Conservation (phyloP, 2,888 invertebrate species). For the Petrolisthes cinctipes region DNA sequence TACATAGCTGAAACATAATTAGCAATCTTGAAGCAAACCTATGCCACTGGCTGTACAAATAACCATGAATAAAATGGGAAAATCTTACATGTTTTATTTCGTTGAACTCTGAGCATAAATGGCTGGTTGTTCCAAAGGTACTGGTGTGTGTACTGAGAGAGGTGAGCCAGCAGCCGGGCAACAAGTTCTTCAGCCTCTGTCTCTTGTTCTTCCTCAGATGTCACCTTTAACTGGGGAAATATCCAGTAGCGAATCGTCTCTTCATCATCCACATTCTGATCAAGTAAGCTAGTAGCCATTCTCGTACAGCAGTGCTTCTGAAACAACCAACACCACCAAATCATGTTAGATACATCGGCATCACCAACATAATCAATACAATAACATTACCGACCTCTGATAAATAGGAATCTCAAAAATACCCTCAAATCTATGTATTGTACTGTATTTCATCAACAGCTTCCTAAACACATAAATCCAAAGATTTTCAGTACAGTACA, state of each 20-base stretch:
- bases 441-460: too few species aligned
- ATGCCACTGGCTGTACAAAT: too few species aligned
- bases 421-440: too few species aligned
- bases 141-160: conserved; percentile 48
- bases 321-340: neutral
- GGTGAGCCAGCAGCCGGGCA: conserved; percentile 37
- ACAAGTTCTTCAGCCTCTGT: conserved; percentile 38
- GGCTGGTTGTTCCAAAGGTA: conserved; percentile 60
- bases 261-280: conserved; percentile 16
- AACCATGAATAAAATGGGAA: too few species aligned
- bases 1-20: too few species aligned
- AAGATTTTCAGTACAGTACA: too few species aligned
- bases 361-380: too few species aligned
- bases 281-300: conserved; percentile 40
- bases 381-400: too few species aligned
- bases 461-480: too few species aligned
- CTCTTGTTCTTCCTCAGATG: conserved; percentile 40
- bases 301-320: conserved; percentile 15
- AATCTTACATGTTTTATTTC: conserved; percentile 26
- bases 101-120: conserved; percentile 44
- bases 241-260: conserved; percentile 58
- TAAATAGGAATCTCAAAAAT: too few species aligned
- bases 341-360: too few species aligned
- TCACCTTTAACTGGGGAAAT: conserved; percentile 38
- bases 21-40: too few species aligned